Base-by-base conservation (phyloP, 2,888 invertebrate genomes). In the Timema podura region DNA sequence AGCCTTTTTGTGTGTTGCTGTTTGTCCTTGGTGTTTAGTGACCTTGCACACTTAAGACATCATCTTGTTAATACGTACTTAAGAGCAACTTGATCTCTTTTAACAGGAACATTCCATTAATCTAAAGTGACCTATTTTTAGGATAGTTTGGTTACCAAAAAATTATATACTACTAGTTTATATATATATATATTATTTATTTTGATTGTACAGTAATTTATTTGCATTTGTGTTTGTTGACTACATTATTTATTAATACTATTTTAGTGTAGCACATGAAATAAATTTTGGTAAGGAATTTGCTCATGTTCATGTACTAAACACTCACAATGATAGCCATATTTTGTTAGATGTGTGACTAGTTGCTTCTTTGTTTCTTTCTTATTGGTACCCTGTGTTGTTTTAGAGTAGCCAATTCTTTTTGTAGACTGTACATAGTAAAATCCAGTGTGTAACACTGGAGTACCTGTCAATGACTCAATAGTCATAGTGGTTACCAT, bases 1-100 rank as follows among this genome's bases (percentile, higher is more conserved):
- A 71, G 73, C 72, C 74, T 74, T 73, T 68, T 71, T 73, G 73
- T 74, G 74, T 73, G 73, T 72, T 71, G 73, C 74, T 73, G 72
- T 73, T 71, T 74, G 73, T 74, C 72, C 69, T 74, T 70, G 73
- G 73, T 74, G 74, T 74, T 74, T 73, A 71, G 71, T 73, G 71
- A 71, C 67, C 66, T 57, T 72, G 69, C 68, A 71, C 68, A 67
- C 70, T 65, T 65, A 72, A 51, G 61, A 30, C 51, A 70, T 61
- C 65, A 48, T 66, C 68, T 68, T 68, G 71, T 66, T 66, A 71
- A 57, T 45, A 69, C 57, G 48, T 66, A 65, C 65, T 45, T 30
- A 30, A 30, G 30, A 30, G 30, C 30, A 30, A 67, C 51, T 67
- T 67, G 67, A 67, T 67, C 67, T 61, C 61, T 61, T 61, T 30